phyloP scores from a whole-genome alignment of 2,113 vertebrate species.

The Ochotona curzoniae region DNA sequence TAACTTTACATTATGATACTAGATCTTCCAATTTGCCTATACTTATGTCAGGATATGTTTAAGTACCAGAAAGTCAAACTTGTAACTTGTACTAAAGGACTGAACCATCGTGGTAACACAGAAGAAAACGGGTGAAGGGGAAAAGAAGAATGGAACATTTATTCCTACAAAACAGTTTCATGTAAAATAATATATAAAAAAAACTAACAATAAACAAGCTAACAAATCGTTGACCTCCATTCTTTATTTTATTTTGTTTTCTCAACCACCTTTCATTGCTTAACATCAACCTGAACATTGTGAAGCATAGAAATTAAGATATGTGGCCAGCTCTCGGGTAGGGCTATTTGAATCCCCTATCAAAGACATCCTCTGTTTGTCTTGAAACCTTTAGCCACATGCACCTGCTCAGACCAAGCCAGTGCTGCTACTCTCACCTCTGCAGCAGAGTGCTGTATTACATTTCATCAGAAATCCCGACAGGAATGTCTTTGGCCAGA shows the following conservation, averaged over 20 bases:
- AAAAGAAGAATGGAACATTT: no score
- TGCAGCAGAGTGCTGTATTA: neutral
- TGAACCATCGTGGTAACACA: no score
- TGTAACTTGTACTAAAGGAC: no score
- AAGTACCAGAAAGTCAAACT: no score
- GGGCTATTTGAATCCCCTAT: neutral
- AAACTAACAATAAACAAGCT: no score
- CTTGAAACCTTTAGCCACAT: neutral
- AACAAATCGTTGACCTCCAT: neutral
- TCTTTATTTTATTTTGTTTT: neutral
- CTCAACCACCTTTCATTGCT: neutral
- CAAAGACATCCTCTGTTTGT: neutral
- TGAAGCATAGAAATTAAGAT: neutral
- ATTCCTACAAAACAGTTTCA: no score
- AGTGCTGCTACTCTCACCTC: fast-evolving
- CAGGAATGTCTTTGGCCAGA: neutral
- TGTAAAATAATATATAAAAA: no score
- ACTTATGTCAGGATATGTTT: no score
- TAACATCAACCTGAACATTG: neutral
- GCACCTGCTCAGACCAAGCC: neutral
- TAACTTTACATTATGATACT: no score
- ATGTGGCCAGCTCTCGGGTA: neutral
- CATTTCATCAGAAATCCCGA: neutral
- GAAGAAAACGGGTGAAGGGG: no score
- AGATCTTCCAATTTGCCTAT: no score